Conservation (phyloP, 2,797 vertebrate species). For the Lacerta bilineata region DNA sequence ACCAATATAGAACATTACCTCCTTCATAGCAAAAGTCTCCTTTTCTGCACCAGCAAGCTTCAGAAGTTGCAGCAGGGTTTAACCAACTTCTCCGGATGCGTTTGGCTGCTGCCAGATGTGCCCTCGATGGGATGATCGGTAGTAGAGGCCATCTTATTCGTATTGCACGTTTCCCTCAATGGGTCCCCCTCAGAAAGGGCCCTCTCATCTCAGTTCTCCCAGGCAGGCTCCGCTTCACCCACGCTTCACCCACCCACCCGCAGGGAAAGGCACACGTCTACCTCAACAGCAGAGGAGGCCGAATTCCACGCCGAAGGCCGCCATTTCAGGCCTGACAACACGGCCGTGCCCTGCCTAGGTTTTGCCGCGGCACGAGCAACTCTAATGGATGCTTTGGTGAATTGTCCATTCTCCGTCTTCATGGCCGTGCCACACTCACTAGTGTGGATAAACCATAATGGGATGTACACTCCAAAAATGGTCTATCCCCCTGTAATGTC, state of each 20-base stretch:
- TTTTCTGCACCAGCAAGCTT: slow-evolving; percentile 92
- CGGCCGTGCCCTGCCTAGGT: neutral
- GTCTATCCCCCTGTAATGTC: no score
- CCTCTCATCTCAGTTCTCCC: neutral
- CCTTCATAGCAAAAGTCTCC: slow-evolving; percentile 96
- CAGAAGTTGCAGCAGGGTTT: slow-evolving; percentile 89
- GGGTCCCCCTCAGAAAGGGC: neutral
- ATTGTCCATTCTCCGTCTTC: no score
- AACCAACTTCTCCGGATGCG: slow-evolving; percentile 88
- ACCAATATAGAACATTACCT: slow-evolving; percentile 98
- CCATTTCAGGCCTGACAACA: neutral
- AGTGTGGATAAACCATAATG: no score
- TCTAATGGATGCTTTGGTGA: no score
- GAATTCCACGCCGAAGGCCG: neutral
- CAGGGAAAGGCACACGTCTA: neutral
- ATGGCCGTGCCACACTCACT: no score
- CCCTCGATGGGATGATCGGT: slow-evolving; percentile 76
- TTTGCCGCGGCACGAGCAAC: neutral
- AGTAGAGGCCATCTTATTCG: slow-evolving; percentile 78
- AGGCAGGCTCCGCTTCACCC: neutral
- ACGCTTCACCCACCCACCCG: neutral
- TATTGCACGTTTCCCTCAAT: slow-evolving; percentile 76
- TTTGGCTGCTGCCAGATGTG: slow-evolving; percentile 77
- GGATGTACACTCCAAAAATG: no score
- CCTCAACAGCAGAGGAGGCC: rapidly evolving